Evolutionary conservation across 1,140 invertebrate species (phyloP).

Genomic region (Drosophila novamexicana): DNA sequence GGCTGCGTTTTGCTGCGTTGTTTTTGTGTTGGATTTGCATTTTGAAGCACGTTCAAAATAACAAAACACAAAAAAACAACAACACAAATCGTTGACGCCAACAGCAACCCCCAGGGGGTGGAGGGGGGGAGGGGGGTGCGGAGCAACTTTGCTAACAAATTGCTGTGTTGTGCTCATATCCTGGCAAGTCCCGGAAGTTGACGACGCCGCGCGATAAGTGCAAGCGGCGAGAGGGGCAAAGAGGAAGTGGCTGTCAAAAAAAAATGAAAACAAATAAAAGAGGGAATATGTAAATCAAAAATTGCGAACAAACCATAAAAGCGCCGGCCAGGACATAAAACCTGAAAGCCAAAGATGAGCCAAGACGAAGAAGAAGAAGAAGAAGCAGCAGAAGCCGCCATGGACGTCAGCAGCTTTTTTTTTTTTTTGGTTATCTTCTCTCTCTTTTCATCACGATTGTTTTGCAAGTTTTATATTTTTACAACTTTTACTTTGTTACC

Average conservation of each 20-base stretch:
- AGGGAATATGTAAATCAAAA: conserved; percentile 65
- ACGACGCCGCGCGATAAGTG: conserved; percentile 53
- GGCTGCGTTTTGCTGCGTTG: conserved; percentile 25
- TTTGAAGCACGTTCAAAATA: conserved; percentile 50
- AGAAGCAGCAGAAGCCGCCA: neutral
- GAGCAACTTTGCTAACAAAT: conserved; percentile 59
- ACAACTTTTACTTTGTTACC: conserved; percentile 74
- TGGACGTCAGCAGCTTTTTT: conserved; percentile 3
- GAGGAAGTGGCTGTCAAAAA: neutral
- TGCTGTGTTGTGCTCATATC: conserved; percentile 48
- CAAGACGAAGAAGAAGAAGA: conserved; percentile 7
- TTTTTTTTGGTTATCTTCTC: conserved; percentile 24
- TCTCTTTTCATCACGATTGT: conserved; percentile 10
- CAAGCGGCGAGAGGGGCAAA: neutral
- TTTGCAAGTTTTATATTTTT: conserved; percentile 44
- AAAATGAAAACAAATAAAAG: neutral
- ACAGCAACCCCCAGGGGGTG: conserved; percentile 23
- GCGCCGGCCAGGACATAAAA: conserved; percentile 62
- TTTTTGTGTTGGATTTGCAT: conserved; percentile 49
- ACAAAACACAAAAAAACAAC: neutral
- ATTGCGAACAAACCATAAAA: conserved; percentile 65
- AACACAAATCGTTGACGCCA: conserved; percentile 11
- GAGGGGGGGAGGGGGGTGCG: conserved; percentile 1
- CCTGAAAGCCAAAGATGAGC: conserved; percentile 51
- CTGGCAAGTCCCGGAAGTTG: conserved; percentile 48